Evolutionary conservation across 92 coral and sea anemone species (phyloP).

Genomic region (Parazoanthus darwini): DNA sequence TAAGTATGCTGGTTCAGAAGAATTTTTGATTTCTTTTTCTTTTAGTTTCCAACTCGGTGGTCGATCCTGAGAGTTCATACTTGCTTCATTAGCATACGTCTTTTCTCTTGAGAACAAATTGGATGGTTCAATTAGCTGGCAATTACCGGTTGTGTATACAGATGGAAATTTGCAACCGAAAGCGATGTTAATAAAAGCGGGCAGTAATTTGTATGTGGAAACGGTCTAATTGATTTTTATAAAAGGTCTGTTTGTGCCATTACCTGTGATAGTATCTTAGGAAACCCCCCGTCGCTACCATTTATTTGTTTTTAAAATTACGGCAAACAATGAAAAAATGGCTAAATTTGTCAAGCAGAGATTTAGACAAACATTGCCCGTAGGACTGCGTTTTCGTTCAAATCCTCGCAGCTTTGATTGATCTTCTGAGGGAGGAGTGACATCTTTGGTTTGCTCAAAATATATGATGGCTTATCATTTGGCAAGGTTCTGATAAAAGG

Average conservation of each 20-base stretch:
- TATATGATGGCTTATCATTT: background rate
- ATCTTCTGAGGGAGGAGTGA: background rate
- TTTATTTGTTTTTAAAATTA: constrained; percentile 97
- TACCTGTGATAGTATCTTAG: constrained; percentile 86
- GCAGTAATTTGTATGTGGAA: constrained; percentile 86
- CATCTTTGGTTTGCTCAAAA: background rate
- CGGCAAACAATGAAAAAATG: constrained; percentile 81
- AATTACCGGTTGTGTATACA: constrained; percentile 93
- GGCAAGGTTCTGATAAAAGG: background rate
- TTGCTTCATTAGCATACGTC: constrained; percentile 68
- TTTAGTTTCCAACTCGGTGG: constrained; percentile 40
- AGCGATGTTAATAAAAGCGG: constrained; percentile 80
- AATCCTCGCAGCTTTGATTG: constrained; percentile 1
- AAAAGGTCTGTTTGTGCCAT: constrained; percentile 78
- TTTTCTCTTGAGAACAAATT: constrained; percentile 75
- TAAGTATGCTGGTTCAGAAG: constrained; percentile 26
- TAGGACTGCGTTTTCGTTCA: constrained; percentile 9
- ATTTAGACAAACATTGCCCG: constrained; percentile 65
- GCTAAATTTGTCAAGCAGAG: constrained; percentile 75
- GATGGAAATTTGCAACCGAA: constrained; percentile 85
- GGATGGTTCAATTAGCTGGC: constrained; percentile 85
- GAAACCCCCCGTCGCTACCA: constrained; percentile 91
- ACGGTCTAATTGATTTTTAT: constrained; percentile 91
- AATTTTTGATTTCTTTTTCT: constrained; percentile 6
- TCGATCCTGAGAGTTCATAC: background rate